Base-by-base conservation (phyloP, 92 coral and sea anemone genomes). In the Meandrina meandrites region DNA sequence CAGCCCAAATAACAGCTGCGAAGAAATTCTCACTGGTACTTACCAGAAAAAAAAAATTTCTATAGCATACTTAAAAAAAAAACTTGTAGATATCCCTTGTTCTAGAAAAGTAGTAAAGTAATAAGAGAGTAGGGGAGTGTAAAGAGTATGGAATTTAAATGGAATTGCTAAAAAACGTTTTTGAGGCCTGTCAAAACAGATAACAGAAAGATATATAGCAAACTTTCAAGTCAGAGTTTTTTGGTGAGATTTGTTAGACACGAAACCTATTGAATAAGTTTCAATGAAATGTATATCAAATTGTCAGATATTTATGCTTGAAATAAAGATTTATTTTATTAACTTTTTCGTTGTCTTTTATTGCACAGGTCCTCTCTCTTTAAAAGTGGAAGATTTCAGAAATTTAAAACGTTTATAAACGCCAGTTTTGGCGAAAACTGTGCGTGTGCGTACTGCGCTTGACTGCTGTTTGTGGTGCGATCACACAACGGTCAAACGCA, bases 241-340 rank as follows among this genome's bases (percentile, higher is more conserved):
- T 66, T 27, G 0, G 71, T 66, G 15, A 66, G 5, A n/a, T n/a
- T 10, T 64, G 71, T 66, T 66, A 66, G 71, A 66, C 71, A 66
- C 34, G 71, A 66, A 27, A 66, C 71, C 34, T 66, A 66, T 66
- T 66, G 14, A 62, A 62, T 6, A 12, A 27, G 71, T 66, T 66
- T 66, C 71, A 24, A 0, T 66, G 71, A 66, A 66, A 66, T 66
- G 27, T 53, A 31, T 21, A 53, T 19, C 60, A 69, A 4, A 40
- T 51, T 31, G 78, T 24, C 36, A 32, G 16, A 48, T 82, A 82
- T 82, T 81, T 82, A 82, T 69, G 45, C 22, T 82, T 82, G 32
- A 69, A 82, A 48, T 81, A 81, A n/a, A 68, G 73, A 82, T 28
- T 16, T 67, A 82, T 82, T 82, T 70, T 60, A 32, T 68, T 48